These are phyloP conservation scores for Trialeurodes vaporariorum DNA, from an alignment of 1,140 invertebrate genomes.

Conservation along the genomic window DNA sequence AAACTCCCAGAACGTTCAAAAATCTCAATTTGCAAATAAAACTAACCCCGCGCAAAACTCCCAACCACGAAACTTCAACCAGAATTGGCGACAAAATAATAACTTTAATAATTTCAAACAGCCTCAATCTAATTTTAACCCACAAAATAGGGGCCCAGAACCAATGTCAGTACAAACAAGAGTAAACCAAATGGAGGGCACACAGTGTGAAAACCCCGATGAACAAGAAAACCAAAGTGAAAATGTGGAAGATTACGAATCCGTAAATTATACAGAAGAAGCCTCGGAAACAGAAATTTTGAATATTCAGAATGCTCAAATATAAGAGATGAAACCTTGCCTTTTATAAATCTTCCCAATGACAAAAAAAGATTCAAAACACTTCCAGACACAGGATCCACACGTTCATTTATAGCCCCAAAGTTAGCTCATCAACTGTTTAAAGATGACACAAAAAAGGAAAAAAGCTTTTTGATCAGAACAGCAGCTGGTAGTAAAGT, in stretches of 20 bases:
- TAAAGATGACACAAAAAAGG: not conserved
- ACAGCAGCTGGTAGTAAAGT: not conserved
- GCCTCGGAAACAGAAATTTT: not conserved
- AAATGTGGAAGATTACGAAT: not conserved
- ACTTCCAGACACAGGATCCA: not conserved
- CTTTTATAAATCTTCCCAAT: not conserved
- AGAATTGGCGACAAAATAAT: not conserved
- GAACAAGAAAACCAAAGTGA: not conserved
- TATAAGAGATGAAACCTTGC: not conserved
- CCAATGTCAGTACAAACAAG: not conserved
- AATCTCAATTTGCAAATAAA: not conserved
- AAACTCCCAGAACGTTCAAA: not conserved
- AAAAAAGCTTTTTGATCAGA: not conserved
- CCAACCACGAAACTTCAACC: not conserved
- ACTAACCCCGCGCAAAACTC: not conserved
- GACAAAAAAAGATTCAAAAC: not conserved
- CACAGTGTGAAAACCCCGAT: not conserved
- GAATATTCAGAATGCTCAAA: not conserved
- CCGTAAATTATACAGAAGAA: not conserved
- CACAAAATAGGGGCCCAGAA: not conserved
- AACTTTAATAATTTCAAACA: not conserved
- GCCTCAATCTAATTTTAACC: not conserved
- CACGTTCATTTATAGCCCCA: not conserved
- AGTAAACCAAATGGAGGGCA: not conserved
- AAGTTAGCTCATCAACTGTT: not conserved